These are phyloP conservation scores for Spinus pinus DNA, from an alignment of 2,797 vertebrate genomes.

Conservation along the genomic window DNA sequence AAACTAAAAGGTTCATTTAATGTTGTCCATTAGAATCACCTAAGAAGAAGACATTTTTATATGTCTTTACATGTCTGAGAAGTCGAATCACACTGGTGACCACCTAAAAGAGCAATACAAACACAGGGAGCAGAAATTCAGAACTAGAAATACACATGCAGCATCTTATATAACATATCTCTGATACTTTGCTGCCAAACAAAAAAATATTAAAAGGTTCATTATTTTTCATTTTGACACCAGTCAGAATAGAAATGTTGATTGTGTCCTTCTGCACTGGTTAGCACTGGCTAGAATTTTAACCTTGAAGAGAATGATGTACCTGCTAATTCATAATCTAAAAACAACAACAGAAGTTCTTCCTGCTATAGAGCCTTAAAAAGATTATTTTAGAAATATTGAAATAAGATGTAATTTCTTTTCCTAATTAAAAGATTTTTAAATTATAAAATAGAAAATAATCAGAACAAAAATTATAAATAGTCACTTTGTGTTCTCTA, in stretches of 20 bases:
- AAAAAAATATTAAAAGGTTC: background rate
- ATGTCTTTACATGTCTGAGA: background rate
- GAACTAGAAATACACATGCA: background rate
- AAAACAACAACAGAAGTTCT: background rate
- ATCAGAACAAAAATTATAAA: background rate
- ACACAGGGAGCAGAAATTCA: background rate
- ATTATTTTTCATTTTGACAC: background rate
- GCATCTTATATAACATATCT: background rate
- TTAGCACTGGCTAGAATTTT: background rate
- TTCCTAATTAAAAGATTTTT: background rate
- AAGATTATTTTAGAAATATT: background rate
- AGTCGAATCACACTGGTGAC: background rate
- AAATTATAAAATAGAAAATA: background rate
- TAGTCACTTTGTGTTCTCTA: background rate
- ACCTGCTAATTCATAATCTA: background rate
- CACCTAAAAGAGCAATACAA: background rate
- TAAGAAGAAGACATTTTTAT: background rate
- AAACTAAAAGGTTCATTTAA: conserved; percentile 5
- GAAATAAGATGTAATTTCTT: background rate
- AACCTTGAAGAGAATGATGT: background rate
- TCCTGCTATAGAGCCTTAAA: background rate
- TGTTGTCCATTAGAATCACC: background rate
- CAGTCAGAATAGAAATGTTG: background rate
- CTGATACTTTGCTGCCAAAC: background rate
- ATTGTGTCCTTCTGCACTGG: background rate